A percentile compares a stretch with the other conserved stretches of the same genome.
Conservation (phyloP, 2,888 invertebrate genomes). For the Chrysina gloriosa region DNA sequence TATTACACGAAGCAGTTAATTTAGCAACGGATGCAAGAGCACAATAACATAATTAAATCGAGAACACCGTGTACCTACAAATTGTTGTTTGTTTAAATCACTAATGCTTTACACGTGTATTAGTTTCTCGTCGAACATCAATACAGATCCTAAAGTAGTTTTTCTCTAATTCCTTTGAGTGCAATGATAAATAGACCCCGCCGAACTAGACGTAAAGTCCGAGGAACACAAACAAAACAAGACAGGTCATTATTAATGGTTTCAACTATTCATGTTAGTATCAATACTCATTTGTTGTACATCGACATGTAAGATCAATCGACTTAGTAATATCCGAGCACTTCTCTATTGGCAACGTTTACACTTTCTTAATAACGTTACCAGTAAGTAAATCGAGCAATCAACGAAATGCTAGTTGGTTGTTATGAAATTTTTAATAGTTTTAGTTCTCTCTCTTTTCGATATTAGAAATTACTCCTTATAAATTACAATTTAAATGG, state of each 20-base stretch:
- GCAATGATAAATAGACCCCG: slow-evolving; percentile 41
- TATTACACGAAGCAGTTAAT: slow-evolving; percentile 11
- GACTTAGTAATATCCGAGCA: slow-evolving; percentile 24
- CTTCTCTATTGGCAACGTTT: slow-evolving; percentile 35
- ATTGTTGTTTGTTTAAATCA: slow-evolving; percentile 33
- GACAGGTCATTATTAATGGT: slow-evolving; percentile 49
- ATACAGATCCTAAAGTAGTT: slow-evolving; percentile 23
- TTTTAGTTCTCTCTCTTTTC: slow-evolving; percentile 5
- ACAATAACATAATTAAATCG: slow-evolving; percentile 29
- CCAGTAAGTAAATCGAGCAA: slow-evolving; percentile 19
- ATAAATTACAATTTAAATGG: no score
- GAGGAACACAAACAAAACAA: slow-evolving; percentile 43
- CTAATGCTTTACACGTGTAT: slow-evolving; percentile 36
- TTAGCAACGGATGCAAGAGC: slow-evolving; percentile 6
- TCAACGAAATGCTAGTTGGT: slow-evolving; percentile 4
- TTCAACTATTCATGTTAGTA: slow-evolving; percentile 48
- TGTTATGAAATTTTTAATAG: slow-evolving; percentile 19
- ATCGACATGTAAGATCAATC: slow-evolving; percentile 47
- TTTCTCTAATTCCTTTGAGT: slow-evolving; percentile 40
- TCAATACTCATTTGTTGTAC: slow-evolving; percentile 50
- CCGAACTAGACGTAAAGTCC: slow-evolving; percentile 35
- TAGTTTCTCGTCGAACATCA: slow-evolving; percentile 25
- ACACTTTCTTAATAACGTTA: slow-evolving; percentile 35
- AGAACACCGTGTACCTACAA: slow-evolving; percentile 24
- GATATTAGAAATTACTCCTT: no score